These are phyloP conservation scores for Netelia fuscicornis DNA, from an alignment of 2,888 invertebrate genomes.

Conservation along the genomic window DNA sequence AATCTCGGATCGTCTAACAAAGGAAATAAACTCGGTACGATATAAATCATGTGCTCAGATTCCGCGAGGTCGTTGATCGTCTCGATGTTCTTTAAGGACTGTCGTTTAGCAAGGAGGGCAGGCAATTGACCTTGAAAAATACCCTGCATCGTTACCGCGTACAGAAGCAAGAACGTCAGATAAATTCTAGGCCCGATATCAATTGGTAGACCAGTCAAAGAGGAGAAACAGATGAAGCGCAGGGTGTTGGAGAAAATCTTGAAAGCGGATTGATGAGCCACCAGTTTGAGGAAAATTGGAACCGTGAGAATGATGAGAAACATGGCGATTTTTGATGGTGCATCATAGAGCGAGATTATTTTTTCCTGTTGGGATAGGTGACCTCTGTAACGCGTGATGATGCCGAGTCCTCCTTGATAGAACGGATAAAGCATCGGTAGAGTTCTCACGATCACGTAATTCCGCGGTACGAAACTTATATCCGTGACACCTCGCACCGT, in stretches of 20 bases:
- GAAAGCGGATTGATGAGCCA: neutral
- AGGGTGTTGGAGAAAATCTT: neutral
- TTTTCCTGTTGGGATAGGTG: neutral
- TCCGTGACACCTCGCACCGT: neutral
- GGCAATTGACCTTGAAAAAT: slow-evolving; percentile 30
- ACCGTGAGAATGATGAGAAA: neutral
- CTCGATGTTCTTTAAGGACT: neutral
- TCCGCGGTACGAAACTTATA: neutral
- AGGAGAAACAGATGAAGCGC: neutral
- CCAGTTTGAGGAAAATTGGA: neutral
- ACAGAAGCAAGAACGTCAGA: slow-evolving; percentile 5
- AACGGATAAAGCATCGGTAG: neutral
- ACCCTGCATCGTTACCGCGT: slow-evolving; percentile 19
- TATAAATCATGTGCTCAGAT: slow-evolving; percentile 8
- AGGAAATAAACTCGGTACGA: neutral
- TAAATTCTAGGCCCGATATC: slow-evolving; percentile 20
- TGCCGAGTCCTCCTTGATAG: neutral
- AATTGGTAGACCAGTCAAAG: neutral
- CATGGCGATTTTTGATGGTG: neutral
- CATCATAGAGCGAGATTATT: neutral
- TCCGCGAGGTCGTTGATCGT: slow-evolving; percentile 10
- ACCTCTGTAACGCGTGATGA: neutral
- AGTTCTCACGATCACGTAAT: neutral
- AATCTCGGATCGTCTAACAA: neutral
- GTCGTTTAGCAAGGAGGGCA: neutral